Percentiles rank a stretch among this genome's conserved stretches.
Evolutionary conservation across 2,797 vertebrate genomes (phyloP).

Genomic region (Paramormyrops hopkinsi): DNA sequence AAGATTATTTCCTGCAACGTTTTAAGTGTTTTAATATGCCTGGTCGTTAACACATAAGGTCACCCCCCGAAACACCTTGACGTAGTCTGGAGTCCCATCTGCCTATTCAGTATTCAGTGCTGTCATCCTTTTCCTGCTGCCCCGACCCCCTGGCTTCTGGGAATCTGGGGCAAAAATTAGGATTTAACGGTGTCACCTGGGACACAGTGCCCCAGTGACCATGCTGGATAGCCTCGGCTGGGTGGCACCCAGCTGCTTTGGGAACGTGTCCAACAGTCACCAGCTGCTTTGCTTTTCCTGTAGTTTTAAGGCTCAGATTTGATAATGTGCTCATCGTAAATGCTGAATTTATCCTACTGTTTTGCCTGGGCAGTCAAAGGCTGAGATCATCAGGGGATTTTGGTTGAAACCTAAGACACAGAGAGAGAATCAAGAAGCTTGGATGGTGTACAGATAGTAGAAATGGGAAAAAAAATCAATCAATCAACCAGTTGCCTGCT

Average conservation of each 20-base stretch:
- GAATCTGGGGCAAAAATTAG: background rate
- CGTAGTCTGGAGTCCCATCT: background rate
- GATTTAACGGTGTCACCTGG: background rate
- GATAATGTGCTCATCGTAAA: background rate
- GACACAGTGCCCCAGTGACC: background rate
- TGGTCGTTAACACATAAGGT: background rate
- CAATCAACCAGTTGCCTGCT: background rate
- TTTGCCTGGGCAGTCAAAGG: background rate
- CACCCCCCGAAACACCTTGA: background rate
- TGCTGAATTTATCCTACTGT: background rate
- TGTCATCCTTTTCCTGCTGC: background rate
- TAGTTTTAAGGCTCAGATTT: background rate
- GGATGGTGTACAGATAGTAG: slow-evolving; percentile 30
- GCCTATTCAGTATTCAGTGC: background rate
- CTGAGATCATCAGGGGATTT: background rate
- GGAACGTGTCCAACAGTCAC: background rate
- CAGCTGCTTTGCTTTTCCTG: background rate
- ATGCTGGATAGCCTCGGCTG: background rate
- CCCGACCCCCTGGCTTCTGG: background rate
- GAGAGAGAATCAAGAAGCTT: background rate
- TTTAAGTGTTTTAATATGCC: background rate
- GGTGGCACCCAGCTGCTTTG: background rate
- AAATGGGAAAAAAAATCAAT: background rate
- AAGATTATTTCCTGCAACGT: background rate
- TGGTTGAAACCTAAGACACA: background rate